Evolutionary conservation across 1,140 invertebrate genomes (phyloP), one percentile per base, ranked within the genome.

Genomic region (Bombyx mori): DNA sequence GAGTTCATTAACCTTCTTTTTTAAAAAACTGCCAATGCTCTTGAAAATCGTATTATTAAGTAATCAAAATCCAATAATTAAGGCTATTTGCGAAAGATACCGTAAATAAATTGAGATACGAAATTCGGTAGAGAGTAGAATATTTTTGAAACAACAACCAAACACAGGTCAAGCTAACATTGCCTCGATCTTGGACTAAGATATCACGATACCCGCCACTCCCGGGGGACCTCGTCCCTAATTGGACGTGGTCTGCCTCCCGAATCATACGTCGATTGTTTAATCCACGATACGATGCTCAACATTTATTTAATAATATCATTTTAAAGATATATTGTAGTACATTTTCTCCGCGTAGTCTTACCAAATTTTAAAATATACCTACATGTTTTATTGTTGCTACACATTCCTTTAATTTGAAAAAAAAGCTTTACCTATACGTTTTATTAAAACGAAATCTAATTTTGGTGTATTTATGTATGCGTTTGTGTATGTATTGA

Each of bases 231-330:
- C 56, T 35, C 52, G 61, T 60, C 70, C 73, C 75, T 83, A 83
- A 81, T 83, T 79, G 75, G 66, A 81, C 77, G 78, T 72, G 77
- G 70, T 60, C 69, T 56, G 72, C 69, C 71, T 78, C 54, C 58
- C 56, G 62, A 75, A 76, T 71, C 60, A 66, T 57, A 61, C 57
- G 61, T 49, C 73, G 70, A 75, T 79, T 75, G 79, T 75, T 76
- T 75, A 77, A 77, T 78, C 70, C 68, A 57, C 66, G 63, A 66
- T 71, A 62, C 57, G 22, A 61, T 61, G 57, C 57, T 60, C 58
- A 58, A 71, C 52, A 58, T 64, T 62, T 62, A 60, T 62, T 46
- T 56, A 56, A 56, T 56, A 56, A 42, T 42, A 42, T 42, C 12
- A 56, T 42, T 56, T 56, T 48, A 42, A 10, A 22, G 45, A 26